Evolutionary conservation across 2,888 invertebrate genomes (phyloP).

Genomic region (Monochamus alternatus): DNA sequence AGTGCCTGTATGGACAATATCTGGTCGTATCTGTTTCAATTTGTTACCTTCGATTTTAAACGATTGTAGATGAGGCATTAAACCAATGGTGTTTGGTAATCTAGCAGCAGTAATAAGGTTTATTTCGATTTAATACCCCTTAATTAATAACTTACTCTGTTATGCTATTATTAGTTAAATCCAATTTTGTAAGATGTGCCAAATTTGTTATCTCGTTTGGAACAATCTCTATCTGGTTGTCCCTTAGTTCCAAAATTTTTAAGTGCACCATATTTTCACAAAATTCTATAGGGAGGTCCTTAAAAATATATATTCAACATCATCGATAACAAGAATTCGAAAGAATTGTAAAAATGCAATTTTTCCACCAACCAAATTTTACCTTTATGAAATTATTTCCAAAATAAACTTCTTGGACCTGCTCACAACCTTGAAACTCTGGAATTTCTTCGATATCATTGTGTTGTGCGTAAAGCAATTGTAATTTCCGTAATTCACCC

Average conservation of each 20-base stretch:
- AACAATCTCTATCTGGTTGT: constrained; percentile 84
- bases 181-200: constrained; percentile 85
- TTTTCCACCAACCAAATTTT: constrained; percentile 39
- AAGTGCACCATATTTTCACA: constrained; percentile 83
- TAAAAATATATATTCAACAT: constrained; percentile 53
- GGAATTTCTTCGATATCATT: constrained; percentile 87
- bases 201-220: constrained; percentile 86
- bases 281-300: constrained; percentile 82
- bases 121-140: not conserved
- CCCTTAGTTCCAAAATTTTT: constrained; percentile 84
- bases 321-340: too few species aligned
- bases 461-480: constrained; percentile 84
- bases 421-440: constrained; percentile 82
- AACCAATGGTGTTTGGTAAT: constrained; percentile 79
- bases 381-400: constrained; percentile 88
- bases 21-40: constrained; percentile 85
- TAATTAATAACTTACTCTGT: constrained; percentile 62
- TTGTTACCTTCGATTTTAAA: constrained; percentile 91
- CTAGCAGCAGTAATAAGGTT: constrained; percentile 64
- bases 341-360: too few species aligned
- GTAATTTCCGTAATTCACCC: constrained; percentile 83
- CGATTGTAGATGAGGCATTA: constrained; percentile 85
- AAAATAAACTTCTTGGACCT: constrained; percentile 86
- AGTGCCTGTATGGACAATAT: constrained; percentile 90
- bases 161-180: constrained; percentile 85